Evolutionary conservation across 2,113 vertebrate species (phyloP).

Genomic region (Crotalus viridis): DNA sequence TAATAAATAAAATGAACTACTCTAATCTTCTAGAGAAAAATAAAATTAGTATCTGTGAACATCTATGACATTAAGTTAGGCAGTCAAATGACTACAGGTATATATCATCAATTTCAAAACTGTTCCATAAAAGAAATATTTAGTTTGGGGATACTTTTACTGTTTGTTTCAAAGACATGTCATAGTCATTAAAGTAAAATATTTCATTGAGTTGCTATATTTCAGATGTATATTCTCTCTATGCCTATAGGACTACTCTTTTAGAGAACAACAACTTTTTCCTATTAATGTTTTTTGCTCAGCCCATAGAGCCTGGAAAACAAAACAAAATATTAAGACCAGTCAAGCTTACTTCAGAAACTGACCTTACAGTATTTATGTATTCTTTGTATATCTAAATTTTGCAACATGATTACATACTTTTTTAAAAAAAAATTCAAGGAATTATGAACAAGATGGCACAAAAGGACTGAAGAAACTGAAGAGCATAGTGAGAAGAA

Average conservation of each 20-base stretch:
- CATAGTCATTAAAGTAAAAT: background rate
- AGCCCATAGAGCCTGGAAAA: background rate
- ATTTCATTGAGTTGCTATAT: background rate
- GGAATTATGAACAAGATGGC: background rate
- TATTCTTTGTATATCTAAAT: background rate
- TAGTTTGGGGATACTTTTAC: background rate
- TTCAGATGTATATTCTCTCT: background rate
- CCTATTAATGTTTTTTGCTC: background rate
- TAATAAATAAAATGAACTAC: background rate
- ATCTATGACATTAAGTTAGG: background rate
- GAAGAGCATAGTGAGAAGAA: conserved; percentile 6
- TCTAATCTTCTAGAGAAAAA: background rate
- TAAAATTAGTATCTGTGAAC: background rate
- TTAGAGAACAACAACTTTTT: background rate
- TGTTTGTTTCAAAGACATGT: background rate
- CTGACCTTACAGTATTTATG: background rate
- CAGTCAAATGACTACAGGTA: background rate
- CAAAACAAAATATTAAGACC: background rate
- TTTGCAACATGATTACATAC: conserved; percentile 1
- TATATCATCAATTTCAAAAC: background rate
- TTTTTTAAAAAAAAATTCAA: background rate
- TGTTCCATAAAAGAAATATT: background rate
- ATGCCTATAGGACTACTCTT: background rate
- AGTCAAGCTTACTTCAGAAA: conserved; percentile 5
- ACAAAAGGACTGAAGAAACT: background rate